Evolutionary conservation across 2,113 vertebrate species (phyloP).

Genomic region (Terrapene triunguis): DNA sequence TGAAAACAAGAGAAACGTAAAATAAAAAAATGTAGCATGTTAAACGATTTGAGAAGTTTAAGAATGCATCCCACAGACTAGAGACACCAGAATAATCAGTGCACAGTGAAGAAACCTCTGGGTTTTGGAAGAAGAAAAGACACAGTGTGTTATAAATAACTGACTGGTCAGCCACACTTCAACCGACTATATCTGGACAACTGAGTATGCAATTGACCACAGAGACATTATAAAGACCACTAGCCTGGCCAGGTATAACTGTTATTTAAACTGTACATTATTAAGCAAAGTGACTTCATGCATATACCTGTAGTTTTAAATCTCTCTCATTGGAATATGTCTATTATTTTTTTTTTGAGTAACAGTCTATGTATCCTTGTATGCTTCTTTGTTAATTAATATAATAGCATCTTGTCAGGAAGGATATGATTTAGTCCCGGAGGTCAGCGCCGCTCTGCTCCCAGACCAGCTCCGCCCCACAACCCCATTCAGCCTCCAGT

Average conservation of each 20-base stretch:
- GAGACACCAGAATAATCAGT: not conserved
- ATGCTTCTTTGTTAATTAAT: not conserved
- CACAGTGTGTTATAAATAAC: not conserved
- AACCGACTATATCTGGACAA: not conserved
- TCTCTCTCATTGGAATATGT: not conserved
- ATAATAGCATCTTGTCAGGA: not conserved
- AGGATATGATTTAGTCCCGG: too few species aligned
- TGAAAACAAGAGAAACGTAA: not conserved
- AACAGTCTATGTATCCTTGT: not conserved
- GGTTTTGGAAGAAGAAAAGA: not conserved
- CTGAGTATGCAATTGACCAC: not conserved
- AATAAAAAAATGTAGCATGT: not conserved
- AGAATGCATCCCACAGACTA: not conserved
- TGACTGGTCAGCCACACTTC: not conserved
- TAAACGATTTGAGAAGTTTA: not conserved
- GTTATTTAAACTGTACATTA: not conserved
- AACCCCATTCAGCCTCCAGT: not conserved
- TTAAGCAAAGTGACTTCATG: not conserved
- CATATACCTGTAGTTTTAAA: not conserved
- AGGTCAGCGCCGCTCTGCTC: not conserved
- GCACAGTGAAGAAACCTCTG: not conserved
- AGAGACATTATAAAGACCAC: not conserved
- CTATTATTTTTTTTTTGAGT: not conserved
- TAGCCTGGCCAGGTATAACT: not conserved
- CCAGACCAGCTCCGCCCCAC: not conserved